phyloP scores from a whole-genome alignment of 2,888 invertebrate genomes.

The Uropetala carovei region DNA sequence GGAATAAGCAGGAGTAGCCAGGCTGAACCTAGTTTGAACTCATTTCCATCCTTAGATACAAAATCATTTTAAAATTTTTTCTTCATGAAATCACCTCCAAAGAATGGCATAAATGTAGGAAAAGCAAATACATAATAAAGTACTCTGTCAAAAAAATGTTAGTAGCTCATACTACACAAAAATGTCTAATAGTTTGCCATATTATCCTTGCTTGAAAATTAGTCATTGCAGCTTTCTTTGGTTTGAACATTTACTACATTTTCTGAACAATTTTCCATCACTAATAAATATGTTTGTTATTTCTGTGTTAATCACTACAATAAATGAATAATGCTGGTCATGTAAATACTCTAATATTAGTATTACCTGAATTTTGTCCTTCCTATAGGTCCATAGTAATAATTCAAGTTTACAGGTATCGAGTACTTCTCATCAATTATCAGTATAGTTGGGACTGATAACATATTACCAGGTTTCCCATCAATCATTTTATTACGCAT shows the following conservation, averaged over 20 bases:
- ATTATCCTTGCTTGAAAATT: too few species aligned
- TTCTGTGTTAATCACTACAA: neutral
- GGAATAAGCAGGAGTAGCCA: too few species aligned
- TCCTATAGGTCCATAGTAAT: slow-evolving; percentile 72
- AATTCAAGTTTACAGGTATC: slow-evolving; percentile 71
- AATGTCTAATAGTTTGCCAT: too few species aligned
- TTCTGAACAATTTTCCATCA: neutral
- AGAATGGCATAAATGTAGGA: too few species aligned
- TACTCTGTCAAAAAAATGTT: too few species aligned
- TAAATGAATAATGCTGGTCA: neutral
- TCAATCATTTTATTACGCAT: slow-evolving; percentile 73
- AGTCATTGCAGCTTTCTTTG: too few species aligned
- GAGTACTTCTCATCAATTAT: slow-evolving; percentile 71
- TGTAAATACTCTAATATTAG: neutral
- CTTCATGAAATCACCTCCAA: too few species aligned
- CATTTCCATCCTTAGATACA: too few species aligned
- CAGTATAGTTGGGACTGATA: slow-evolving; percentile 68
- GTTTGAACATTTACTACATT: neutral
- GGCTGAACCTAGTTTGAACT: too few species aligned
- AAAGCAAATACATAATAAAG: too few species aligned
- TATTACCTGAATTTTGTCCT: slow-evolving; percentile 73
- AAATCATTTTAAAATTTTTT: too few species aligned
- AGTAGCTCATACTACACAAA: too few species aligned
- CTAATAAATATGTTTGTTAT: neutral
- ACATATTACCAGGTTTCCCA: slow-evolving; percentile 68